Evolutionary conservation across 2,888 invertebrate genomes (phyloP).

Genomic region (Eudemis profundana): DNA sequence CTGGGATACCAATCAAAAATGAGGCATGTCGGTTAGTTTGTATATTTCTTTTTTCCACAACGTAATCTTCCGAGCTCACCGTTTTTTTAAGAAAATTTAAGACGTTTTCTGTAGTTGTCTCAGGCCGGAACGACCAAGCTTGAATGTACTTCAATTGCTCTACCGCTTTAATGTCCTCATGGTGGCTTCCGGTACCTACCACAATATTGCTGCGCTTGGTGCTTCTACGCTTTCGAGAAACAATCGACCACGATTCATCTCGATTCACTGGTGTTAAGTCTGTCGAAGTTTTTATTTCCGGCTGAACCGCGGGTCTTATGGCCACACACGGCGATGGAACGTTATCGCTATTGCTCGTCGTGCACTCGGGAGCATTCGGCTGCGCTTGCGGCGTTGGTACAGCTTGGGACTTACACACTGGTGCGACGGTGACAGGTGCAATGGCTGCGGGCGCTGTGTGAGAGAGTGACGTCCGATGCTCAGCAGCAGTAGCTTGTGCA

Average conservation of each 20-base stretch:
- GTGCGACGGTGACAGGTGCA: background rate
- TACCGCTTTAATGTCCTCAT: background rate
- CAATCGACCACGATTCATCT: background rate
- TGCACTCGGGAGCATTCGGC: background rate
- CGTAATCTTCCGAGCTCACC: background rate
- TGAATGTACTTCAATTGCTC: background rate
- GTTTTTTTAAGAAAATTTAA: background rate
- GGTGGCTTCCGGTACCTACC: background rate
- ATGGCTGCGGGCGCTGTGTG: background rate
- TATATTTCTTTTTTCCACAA: background rate
- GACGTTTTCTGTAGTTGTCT: background rate
- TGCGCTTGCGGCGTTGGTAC: background rate
- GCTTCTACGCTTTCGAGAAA: background rate
- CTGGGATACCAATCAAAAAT: constrained; percentile 5
- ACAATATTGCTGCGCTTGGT: background rate
- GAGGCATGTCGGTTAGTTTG: background rate
- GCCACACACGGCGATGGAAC: background rate
- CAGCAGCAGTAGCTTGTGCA: background rate
- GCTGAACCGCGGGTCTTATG: background rate
- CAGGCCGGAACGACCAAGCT: background rate
- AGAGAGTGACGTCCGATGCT: constrained; percentile 4
- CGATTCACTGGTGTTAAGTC: background rate
- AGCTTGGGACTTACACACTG: background rate
- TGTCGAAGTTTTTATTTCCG: too few relatives aligned
- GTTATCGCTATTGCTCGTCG: background rate